Evolutionary conservation across 2,113 vertebrate genomes (phyloP), one percentile per base, ranked within the genome.

Genomic region (Colistium nudipinnis): DNA sequence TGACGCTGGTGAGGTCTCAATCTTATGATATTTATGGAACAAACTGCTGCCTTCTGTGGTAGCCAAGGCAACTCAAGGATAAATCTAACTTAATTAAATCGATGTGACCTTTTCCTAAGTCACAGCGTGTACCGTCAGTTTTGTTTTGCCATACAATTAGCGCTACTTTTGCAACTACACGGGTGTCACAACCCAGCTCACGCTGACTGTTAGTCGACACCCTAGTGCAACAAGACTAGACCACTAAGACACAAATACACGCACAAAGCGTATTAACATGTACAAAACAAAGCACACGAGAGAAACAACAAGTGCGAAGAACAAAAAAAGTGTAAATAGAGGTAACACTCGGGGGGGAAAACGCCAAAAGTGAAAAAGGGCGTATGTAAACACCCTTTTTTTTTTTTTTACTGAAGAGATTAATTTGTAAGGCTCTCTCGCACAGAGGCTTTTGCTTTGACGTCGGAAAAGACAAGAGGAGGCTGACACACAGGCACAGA

Each of bases 1-100:
- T 43, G n/a, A 38, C 24, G 17, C 33, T 45, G 19, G 17, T 53
- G 22, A 22, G 39, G 9, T 33, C 7, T 44, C 51, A 22, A 9
- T 51, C 17, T 62, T 59, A 52, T 44, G 1, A 60, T 47, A 25
- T 54, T 36, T 54, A 53, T 3, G 8, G 30, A 61, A 10, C 17
- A 6, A 61, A 25, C 1, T 13, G 20, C 17, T 45, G 30, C 19
- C 52, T 45, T 47, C 35, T 39, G n/a, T 43, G 27, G 30, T 43
- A 48, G 19, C 16, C 0, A 2, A 16, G 48, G 38, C 17, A 41
- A 62, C 11, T 7, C 10, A 28, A 47, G 6, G 17, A 52, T 20
- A 45, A 19, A 5, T 35, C 43, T 48, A 25, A 13, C 4, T 22
- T 30, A 24, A 54, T 12, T 31, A 11, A 30, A 54, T 9, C 19